Percentiles rank a stretch among this genome's conserved stretches.
Conservation (phyloP, 2,113 vertebrate species). For the Tor tambroides region DNA sequence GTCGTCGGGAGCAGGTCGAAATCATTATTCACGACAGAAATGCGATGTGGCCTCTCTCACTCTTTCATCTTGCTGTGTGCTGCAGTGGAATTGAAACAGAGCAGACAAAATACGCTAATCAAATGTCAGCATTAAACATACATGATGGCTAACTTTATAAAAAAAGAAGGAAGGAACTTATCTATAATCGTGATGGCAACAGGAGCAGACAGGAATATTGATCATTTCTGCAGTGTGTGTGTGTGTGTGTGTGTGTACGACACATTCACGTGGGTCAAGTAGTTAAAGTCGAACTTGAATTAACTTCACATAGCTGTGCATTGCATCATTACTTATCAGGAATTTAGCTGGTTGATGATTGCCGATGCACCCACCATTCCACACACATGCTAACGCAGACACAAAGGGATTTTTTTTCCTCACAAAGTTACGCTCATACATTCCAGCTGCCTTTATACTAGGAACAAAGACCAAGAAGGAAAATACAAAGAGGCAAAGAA, state of each 20-base stretch:
- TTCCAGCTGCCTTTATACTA: slow-evolving; percentile 16
- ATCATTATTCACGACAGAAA: slow-evolving; percentile 42
- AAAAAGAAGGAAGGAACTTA: neutral
- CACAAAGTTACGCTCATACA: slow-evolving; percentile 27
- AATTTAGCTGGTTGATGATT: slow-evolving; percentile 24
- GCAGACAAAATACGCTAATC: slow-evolving; percentile 16
- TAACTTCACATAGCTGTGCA: slow-evolving; percentile 4
- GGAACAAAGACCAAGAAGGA: slow-evolving; percentile 23
- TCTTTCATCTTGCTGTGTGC: slow-evolving; percentile 26
- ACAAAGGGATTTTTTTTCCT: neutral
- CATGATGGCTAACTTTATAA: neutral
- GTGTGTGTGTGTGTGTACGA: slow-evolving; percentile 17
- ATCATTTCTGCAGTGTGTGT: neutral
- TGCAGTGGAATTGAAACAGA: slow-evolving; percentile 37
- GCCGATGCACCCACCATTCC: slow-evolving; percentile 1
- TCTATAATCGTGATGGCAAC: neutral
- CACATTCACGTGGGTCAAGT: neutral
- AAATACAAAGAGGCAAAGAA: slow-evolving; percentile 41
- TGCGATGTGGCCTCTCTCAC: slow-evolving; percentile 7
- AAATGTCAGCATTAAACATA: neutral
- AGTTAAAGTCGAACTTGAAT: slow-evolving; percentile 26
- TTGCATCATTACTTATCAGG: slow-evolving; percentile 5
- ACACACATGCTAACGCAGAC: slow-evolving; percentile 23
- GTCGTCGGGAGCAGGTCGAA: slow-evolving; percentile 20
- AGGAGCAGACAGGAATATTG: neutral